Conservation (phyloP, 2,888 invertebrate species). For the Diarsia brunnea region DNA sequence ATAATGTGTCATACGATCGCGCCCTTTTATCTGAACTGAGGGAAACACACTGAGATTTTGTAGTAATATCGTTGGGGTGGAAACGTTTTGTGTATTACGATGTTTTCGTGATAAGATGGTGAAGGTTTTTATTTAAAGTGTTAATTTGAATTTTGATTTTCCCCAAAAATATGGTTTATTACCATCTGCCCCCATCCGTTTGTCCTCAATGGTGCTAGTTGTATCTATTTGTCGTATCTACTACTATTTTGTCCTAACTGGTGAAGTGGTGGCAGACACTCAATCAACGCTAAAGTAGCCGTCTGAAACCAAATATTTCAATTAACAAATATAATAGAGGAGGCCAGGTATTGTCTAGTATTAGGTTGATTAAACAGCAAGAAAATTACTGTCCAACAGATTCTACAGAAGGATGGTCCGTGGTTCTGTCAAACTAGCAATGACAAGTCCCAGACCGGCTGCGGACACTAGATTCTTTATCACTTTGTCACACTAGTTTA, state of each 20-base stretch:
- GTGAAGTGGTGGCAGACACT: too few species aligned
- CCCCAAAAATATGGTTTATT: neutral
- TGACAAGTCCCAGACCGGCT: too few species aligned
- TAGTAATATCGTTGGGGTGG: constrained; percentile 66
- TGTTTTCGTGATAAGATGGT: constrained; percentile 40
- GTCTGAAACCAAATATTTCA: too few species aligned
- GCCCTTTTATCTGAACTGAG: constrained; percentile 86
- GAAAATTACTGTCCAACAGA: neutral
- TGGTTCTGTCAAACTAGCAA: neutral
- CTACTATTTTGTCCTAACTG: too few species aligned
- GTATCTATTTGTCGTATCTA: too few species aligned
- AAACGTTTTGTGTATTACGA: constrained; percentile 57
- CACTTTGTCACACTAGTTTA: too few species aligned
- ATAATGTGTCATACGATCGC: constrained; percentile 89
- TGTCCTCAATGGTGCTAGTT: too few species aligned
- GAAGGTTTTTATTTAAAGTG: constrained; percentile 23
- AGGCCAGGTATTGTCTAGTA: neutral
- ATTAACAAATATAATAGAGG: too few species aligned
- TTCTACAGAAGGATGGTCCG: too few species aligned
- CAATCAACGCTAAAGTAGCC: too few species aligned
- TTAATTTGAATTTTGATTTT: constrained; percentile 10
- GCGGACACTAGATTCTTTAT: neutral
- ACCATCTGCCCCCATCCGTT: too few species aligned
- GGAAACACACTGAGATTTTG: constrained; percentile 80
- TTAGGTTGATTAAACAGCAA: neutral